phyloP scores from a whole-genome alignment of 53 echinoderm and acorn worm genomes.

The Echinometra lucunter region DNA sequence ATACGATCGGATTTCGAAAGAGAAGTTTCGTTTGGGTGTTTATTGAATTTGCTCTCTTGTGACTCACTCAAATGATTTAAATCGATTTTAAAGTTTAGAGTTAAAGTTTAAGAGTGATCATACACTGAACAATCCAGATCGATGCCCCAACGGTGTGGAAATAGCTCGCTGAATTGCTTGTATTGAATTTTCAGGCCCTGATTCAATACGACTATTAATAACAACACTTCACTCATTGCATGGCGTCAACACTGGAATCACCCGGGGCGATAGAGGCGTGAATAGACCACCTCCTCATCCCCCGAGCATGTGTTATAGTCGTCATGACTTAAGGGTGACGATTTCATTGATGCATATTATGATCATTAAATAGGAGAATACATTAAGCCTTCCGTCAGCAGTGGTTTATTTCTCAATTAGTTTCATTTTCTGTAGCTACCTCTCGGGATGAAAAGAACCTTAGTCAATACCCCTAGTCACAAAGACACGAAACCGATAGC shows the following conservation, averaged over 20 bases:
- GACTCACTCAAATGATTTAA: background rate
- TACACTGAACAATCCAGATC: background rate
- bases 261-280: slow-evolving; percentile 12
- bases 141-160: background rate
- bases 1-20: background rate
- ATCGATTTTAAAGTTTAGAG: background rate
- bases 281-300: background rate
- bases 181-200: background rate
- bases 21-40: background rate
- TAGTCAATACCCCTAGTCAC: too few relatives aligned
- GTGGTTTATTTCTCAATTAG: background rate
- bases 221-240: background rate
- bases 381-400: background rate
- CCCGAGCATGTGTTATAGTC: slow-evolving; percentile 5
- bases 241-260: slow-evolving; percentile 11
- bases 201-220: background rate
- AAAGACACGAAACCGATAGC: too few relatives aligned
- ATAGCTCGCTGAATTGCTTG: background rate
- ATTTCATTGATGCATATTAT: background rate
- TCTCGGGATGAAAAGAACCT: background rate
- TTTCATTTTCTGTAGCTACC: background rate
- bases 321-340: background rate
- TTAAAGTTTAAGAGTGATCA: background rate
- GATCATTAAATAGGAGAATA: background rate
- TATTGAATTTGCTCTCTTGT: background rate